Percentiles rank a stretch among this genome's conserved stretches.
phyloP scores from a whole-genome alignment of 1,140 invertebrate genomes.

The Drosophila sucinea region DNA sequence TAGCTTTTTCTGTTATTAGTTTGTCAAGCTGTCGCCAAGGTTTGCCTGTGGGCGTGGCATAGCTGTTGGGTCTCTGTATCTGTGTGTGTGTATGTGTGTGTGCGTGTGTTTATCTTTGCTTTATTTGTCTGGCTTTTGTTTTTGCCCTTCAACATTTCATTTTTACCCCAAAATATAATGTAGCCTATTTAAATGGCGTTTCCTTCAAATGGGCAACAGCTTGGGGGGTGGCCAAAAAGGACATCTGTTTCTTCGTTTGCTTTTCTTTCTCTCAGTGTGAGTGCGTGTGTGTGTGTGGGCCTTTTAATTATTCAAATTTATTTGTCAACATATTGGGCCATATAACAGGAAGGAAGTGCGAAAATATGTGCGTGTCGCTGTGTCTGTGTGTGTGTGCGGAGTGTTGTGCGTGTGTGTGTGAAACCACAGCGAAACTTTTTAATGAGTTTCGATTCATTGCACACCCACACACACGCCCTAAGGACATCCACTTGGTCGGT shows the following conservation, averaged over 20 bases:
- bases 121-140: constrained; percentile 58
- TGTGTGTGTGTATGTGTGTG: constrained; percentile 9
- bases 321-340: constrained; percentile 56
- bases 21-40: constrained; percentile 71
- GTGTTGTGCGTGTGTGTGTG: constrained; percentile 31
- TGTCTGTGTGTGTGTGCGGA: constrained; percentile 16
- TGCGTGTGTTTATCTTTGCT: constrained; percentile 66
- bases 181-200: constrained; percentile 57
- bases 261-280: constrained; percentile 10
- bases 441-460: constrained; percentile 81
- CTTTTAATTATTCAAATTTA: constrained; percentile 81
- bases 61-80: not conserved
- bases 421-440: constrained; percentile 76
- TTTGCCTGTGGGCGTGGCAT: constrained; percentile 12
- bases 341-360: constrained; percentile 15
- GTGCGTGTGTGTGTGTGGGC: constrained; percentile 48
- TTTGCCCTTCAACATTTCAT: constrained; percentile 29
- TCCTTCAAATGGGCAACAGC: constrained; percentile 29
- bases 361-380: constrained; percentile 33
- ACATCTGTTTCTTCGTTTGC: constrained; percentile 60
- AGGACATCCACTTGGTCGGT: constrained; percentile 18
- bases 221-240: constrained; percentile 53
- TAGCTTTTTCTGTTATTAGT: constrained; percentile 63
- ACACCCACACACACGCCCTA: constrained; percentile 32
- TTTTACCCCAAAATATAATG: constrained; percentile 49